Evolutionary conservation across 2,888 invertebrate species (phyloP).

Genomic region (Drepanosiphum platanoidis): DNA sequence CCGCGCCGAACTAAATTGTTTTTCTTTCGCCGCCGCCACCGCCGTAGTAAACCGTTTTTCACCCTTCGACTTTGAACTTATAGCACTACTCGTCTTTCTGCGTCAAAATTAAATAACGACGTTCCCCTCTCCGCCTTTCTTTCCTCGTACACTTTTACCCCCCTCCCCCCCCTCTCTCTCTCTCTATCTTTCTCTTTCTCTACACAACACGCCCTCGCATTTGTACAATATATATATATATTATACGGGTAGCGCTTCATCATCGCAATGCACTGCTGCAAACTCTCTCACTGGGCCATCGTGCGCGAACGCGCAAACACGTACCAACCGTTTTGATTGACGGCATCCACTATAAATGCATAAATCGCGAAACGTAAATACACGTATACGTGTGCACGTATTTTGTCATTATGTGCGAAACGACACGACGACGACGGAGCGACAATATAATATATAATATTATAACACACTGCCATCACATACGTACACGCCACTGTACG

Average conservation of each 20-base stretch:
- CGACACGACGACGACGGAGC: not conserved
- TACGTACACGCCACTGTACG: not conserved
- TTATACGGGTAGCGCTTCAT: not conserved
- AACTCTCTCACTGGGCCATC: too few relatives aligned
- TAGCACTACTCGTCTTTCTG: constrained; percentile 13
- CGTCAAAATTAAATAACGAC: constrained; percentile 55
- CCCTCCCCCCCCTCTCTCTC: too few relatives aligned
- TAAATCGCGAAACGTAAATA: not conserved
- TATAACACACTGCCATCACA: too few relatives aligned
- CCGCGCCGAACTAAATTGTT: constrained; percentile 50
- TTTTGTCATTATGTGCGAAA: not conserved
- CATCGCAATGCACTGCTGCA: not conserved
- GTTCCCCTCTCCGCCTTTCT: not conserved
- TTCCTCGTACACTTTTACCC: not conserved
- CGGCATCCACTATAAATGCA: not conserved
- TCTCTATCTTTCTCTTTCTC: too few relatives aligned
- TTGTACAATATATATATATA: constrained; percentile 24
- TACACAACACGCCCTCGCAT: too few relatives aligned
- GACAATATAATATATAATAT: too few relatives aligned
- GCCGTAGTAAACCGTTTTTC: constrained; percentile 49
- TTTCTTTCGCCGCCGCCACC: constrained; percentile 38
- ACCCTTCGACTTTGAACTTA: constrained; percentile 30
- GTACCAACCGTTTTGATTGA: not conserved
- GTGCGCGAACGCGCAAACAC: not conserved
- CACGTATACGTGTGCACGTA: not conserved